Evolutionary conservation across 2,888 invertebrate species (phyloP).

Genomic region (Rhogogaster chlorosoma): DNA sequence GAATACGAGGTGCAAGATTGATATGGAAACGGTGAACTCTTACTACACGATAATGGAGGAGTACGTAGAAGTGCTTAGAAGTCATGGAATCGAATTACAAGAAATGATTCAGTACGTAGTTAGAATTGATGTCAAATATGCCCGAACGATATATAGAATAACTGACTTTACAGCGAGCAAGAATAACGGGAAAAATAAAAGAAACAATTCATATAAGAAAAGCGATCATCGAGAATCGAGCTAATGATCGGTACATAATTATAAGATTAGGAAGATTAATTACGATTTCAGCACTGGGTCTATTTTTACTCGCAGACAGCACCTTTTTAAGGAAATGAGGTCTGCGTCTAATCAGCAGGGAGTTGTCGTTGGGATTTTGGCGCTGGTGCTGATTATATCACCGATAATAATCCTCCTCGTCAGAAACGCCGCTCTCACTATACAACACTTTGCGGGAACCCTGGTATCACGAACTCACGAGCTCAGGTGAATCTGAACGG

Average conservation of each 20-base stretch:
- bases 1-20: conserved; percentile 56
- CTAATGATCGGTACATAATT: background rate
- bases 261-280: conserved; percentile 39
- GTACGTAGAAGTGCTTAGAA: conserved; percentile 63
- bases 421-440: conserved; percentile 79
- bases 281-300: conserved; percentile 56
- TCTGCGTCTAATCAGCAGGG: conserved; percentile 76
- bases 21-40: conserved; percentile 56
- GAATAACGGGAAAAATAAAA: conserved; percentile 53
- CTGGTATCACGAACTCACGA: conserved; percentile 79
- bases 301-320: conserved; percentile 73
- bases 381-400: conserved; percentile 79
- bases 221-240: background rate
- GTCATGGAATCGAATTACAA: conserved; percentile 62
- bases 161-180: background rate
- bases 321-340: conserved; percentile 79
- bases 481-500: conserved; percentile 69
- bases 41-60: conserved; percentile 65
- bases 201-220: conserved; percentile 53
- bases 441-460: conserved; percentile 80
- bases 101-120: conserved; percentile 62
- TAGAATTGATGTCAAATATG: background rate
- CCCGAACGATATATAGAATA: background rate
- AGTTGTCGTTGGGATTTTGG: conserved; percentile 78
- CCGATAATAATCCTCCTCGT: conserved; percentile 80